A percentile compares a stretch with the other conserved stretches of the same genome.
phyloP scores from a whole-genome alignment of 1,140 invertebrate species.

The Melipona quadrifasciata region DNA sequence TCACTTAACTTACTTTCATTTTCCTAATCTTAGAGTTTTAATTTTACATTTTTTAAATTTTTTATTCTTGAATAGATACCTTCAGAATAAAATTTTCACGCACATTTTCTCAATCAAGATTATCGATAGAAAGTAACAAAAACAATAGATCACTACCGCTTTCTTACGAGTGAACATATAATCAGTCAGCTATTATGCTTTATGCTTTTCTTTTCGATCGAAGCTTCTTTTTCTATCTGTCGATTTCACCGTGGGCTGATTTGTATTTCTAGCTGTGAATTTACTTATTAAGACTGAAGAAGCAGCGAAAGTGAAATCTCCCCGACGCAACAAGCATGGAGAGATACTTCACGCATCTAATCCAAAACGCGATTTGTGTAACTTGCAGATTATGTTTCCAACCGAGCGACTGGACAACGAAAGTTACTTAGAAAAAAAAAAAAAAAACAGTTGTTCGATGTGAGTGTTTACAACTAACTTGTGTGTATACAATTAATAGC shows the following conservation, averaged over 20 bases:
- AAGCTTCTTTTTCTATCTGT: background rate
- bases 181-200: background rate
- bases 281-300: slow-evolving; percentile 25
- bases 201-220: background rate
- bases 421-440: slow-evolving; percentile 13
- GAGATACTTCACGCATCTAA: slow-evolving; percentile 19
- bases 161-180: background rate
- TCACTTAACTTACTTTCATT: background rate
- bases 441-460: background rate
- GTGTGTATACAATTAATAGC: too few relatives aligned
- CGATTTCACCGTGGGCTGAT: slow-evolving; percentile 33
- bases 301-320: slow-evolving; percentile 63
- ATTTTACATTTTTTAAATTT: background rate
- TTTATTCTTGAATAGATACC: background rate
- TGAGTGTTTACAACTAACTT: background rate
- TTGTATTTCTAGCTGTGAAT: background rate
- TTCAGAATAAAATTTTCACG: background rate
- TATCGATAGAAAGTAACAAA: background rate
- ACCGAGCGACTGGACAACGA: background rate
- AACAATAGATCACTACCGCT: too few relatives aligned
- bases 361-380: slow-evolving; percentile 24
- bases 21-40: background rate
- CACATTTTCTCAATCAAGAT: background rate
- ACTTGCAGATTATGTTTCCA: background rate
- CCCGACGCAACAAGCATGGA: background rate